phyloP scores from a whole-genome alignment of 1,140 invertebrate species.

The Dendrolimus punctatus region DNA sequence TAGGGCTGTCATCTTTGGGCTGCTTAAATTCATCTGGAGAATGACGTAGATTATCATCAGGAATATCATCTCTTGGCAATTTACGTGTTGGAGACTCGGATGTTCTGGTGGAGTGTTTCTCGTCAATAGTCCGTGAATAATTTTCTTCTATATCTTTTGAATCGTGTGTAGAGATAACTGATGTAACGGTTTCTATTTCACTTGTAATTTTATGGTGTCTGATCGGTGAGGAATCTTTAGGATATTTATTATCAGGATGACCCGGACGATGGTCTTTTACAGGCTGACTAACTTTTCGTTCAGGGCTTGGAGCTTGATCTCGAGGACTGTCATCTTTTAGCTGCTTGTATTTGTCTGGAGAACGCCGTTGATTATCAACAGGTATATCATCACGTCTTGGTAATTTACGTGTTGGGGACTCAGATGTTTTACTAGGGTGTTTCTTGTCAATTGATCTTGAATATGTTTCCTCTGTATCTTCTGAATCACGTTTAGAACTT shows the following conservation, averaged over 20 bases:
- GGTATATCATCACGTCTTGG: background rate
- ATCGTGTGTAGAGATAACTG: too few relatives aligned
- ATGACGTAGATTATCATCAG: too few relatives aligned
- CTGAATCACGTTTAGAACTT: background rate
- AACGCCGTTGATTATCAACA: background rate
- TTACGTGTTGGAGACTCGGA: too few relatives aligned
- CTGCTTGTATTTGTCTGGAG: background rate
- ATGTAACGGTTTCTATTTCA: too few relatives aligned
- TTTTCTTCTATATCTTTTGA: background rate
- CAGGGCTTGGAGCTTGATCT: background rate
- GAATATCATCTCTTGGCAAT: too few relatives aligned
- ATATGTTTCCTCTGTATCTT: background rate
- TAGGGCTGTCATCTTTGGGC: background rate
- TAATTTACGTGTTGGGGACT: slow-evolving; percentile 2
- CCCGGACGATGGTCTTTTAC: too few relatives aligned
- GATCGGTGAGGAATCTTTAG: too few relatives aligned
- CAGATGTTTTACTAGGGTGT: background rate
- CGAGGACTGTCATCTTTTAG: background rate
- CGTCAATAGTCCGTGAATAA: background rate
- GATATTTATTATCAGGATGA: too few relatives aligned
- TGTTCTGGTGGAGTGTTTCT: background rate
- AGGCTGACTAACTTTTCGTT: background rate
- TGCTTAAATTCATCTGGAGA: too few relatives aligned
- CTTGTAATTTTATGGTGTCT: too few relatives aligned
- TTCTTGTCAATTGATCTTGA: background rate